Evolutionary conservation across 2,888 invertebrate species (phyloP).

Genomic region (Phalera bucephala): DNA sequence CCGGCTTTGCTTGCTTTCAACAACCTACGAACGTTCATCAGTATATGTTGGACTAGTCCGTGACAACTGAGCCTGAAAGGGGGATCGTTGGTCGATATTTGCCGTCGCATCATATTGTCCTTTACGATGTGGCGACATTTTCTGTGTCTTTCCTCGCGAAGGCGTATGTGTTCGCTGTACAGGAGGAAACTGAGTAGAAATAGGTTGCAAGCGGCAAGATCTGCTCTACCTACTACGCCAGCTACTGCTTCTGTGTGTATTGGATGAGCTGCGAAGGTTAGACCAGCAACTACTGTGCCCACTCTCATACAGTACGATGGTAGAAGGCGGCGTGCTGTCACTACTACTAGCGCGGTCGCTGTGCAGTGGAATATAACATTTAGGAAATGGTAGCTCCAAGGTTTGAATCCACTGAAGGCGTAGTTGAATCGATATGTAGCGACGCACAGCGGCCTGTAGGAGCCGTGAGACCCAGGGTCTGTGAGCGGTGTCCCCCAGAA

Average conservation of each 20-base stretch:
- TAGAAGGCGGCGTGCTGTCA: slow-evolving; percentile 87
- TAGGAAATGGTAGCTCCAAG: slow-evolving; percentile 93
- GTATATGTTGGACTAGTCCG: slow-evolving; percentile 67
- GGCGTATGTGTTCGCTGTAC: slow-evolving; percentile 90
- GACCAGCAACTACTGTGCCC: slow-evolving; percentile 89
- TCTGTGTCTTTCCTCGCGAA: slow-evolving; percentile 78
- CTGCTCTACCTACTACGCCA: slow-evolving; percentile 97
- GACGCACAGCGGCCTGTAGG: slow-evolving; percentile 96
- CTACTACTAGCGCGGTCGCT: slow-evolving; percentile 92
- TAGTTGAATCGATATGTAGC: slow-evolving; percentile 94
- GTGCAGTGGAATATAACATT: slow-evolving; percentile 94
- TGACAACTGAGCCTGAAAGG: slow-evolving; percentile 72
- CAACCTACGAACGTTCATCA: slow-evolving; percentile 69
- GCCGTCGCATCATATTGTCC: slow-evolving; percentile 51
- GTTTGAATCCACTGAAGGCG: slow-evolving; percentile 89
- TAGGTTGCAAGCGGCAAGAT: slow-evolving; percentile 95
- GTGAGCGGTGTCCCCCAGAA: slow-evolving; percentile 98
- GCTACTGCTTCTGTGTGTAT: slow-evolving; percentile 98
- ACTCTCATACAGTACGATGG: slow-evolving; percentile 85
- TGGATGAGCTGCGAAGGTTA: slow-evolving; percentile 97
- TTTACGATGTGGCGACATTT: slow-evolving; percentile 62
- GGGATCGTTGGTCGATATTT: slow-evolving; percentile 51
- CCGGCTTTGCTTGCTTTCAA: slow-evolving; percentile 68
- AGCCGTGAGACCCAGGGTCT: slow-evolving; percentile 97
- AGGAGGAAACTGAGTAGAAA: slow-evolving; percentile 94